Evolutionary conservation across 2,113 vertebrate species (phyloP).

Genomic region (Illadopsis cleaveri): DNA sequence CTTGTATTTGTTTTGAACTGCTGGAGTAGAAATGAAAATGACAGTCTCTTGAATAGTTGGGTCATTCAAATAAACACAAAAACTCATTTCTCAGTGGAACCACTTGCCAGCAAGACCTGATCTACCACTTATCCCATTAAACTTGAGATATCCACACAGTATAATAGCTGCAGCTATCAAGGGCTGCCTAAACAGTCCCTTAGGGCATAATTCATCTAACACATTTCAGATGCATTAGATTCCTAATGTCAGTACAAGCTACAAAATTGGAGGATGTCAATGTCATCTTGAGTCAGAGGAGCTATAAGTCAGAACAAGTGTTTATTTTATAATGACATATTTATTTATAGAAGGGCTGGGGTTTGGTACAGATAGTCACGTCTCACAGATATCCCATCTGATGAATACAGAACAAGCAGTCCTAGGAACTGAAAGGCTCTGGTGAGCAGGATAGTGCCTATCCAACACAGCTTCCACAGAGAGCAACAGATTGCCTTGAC

Average conservation of each 20-base stretch:
- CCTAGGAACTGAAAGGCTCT: neutral
- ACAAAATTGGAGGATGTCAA: neutral
- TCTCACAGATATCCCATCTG: neutral
- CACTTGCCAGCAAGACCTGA: neutral
- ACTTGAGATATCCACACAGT: neutral
- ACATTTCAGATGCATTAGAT: neutral
- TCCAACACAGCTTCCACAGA: neutral
- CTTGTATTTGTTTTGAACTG: neutral
- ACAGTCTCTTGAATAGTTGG: neutral
- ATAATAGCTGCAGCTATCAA: neutral
- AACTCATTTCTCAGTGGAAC: neutral
- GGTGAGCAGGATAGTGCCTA: neutral
- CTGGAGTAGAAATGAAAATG: neutral
- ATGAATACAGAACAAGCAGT: neutral
- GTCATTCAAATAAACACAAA: neutral
- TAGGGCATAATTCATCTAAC: neutral
- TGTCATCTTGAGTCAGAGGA: neutral
- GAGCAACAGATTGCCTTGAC: neutral
- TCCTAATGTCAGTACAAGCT: neutral
- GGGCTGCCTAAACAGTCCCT: neutral
- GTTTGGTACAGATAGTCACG: neutral
- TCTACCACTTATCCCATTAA: neutral
- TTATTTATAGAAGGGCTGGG: neutral
- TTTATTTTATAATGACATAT: neutral
- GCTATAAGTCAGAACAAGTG: neutral